Evolutionary conservation across 2,888 invertebrate species (phyloP), one percentile per base, ranked within the genome.

Genomic region (Eledona agricola): DNA sequence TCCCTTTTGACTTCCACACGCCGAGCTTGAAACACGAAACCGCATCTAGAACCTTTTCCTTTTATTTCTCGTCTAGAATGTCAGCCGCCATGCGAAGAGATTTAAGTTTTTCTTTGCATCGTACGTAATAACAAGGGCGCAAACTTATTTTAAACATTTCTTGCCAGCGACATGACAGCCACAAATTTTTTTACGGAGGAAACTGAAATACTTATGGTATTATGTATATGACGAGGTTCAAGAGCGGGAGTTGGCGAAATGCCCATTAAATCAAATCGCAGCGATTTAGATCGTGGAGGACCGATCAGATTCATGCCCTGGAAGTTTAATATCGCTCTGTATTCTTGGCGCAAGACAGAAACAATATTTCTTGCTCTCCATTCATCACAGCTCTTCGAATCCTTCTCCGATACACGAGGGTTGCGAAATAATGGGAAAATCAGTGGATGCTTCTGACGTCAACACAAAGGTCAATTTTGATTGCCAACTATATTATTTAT

Each of bases 361-460:
- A 62, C 61, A 62, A 62, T 59, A 60, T 63, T 63, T 60, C 61
- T 58, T 55, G 49, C 54, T 43, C 51, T 56, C 60, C 59, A 64
- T 64, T 62, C 57, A 64, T 64, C 64, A 62, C 55, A 26, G 51
- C 37, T 28, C 37, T 55, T 55, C 52, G 54, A 55, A 53, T 54
- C 43, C 51, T 50, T 22, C 35, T 58, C 51, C 59, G 55, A 61
- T 60, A 57, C 34, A 34, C 31, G 37, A 55, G 49, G 45, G 46
- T 25, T 55, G 47, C 55, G 53, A 55, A 57, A 59, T 63, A 63
- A 63, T 63, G 57, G 58, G 52, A 59, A 51, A 59, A 59, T 57
- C 58, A 43, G 42, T 56, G 58, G 51, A 40, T 50, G 19, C 20
- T 19, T 26, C 43, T 52, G 55, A 58, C 57, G 58, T 58, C 60